Evolutionary conservation across 2,113 vertebrate species (phyloP).

Genomic region (Notothenia coriiceps): DNA sequence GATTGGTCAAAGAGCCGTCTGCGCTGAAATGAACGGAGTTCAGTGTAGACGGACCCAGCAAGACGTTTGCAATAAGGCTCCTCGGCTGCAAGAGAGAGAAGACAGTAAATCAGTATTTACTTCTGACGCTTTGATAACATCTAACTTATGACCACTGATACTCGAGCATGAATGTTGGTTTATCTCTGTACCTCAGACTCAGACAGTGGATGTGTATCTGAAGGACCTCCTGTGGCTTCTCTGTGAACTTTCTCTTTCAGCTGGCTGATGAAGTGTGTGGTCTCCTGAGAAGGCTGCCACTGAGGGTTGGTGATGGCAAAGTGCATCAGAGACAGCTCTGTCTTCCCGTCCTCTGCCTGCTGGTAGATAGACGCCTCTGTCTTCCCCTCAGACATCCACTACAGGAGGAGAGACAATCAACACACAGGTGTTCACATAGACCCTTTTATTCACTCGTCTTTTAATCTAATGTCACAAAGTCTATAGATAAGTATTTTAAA

Average conservation of each 20-base stretch:
- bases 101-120: not conserved
- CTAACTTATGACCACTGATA: not conserved
- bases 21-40: slow-evolving; percentile 86
- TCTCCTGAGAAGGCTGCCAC: slow-evolving; percentile 96
- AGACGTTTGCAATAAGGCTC: slow-evolving; percentile 93
- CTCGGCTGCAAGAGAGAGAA: slow-evolving; percentile 86
- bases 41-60: slow-evolving; percentile 88
- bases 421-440: not conserved
- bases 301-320: slow-evolving; percentile 98
- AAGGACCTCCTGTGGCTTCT: slow-evolving; percentile 86
- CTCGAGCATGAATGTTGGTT: not conserved
- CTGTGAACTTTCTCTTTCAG: slow-evolving; percentile 95
- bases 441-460: not conserved
- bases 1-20: slow-evolving; percentile 87
- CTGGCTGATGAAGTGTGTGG: slow-evolving; percentile 96
- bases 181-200: slow-evolving; percentile 88
- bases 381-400: slow-evolving; percentile 98
- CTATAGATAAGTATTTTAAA: not conserved
- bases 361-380: slow-evolving; percentile 98
- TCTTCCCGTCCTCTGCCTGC: slow-evolving; percentile 98
- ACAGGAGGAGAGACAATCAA: not conserved
- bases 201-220: slow-evolving; percentile 87
- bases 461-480: not conserved
- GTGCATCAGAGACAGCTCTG: slow-evolving; percentile 97
- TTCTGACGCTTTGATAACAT: not conserved